Evolutionary conservation across 2,888 invertebrate species (phyloP), one percentile per base, ranked within the genome.

Genomic region (Apocheima hispidaria): DNA sequence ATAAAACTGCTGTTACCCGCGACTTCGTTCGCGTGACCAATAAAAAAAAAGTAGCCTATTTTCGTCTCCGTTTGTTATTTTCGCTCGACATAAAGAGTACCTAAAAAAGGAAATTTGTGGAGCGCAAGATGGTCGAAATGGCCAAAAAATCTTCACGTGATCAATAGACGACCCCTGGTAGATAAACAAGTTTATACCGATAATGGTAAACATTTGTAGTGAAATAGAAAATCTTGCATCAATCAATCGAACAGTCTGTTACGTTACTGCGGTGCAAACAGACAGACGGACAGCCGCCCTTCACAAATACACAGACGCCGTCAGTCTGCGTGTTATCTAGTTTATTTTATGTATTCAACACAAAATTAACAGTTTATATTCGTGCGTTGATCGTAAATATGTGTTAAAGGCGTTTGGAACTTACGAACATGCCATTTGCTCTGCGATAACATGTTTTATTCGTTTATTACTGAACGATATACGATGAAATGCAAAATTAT

Each of bases 381-480:
- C 60, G 30, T 30, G 52, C 30, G 43, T 35, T 16, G 54, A 28
- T 52, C 54, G 36, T 65, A 69, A 65, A 64, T 48, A 60, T 51
- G 35, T 48, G 55, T 30, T 59, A 33, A 54, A 60, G 50, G 41
- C 51, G 55, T 66, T 66, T 61, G 52, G 48, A 52, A 57, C 65
- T 62, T 68, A 68, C 65, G 65, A 69, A 67, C 66, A 63, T 62
- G 68, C 61, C 71, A 67, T 69, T 78, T 69, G 71, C 69, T 63
- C 65, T 63, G 71, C 55, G 73, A 77, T 74, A 70, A 68, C 66
- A 58, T 57, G 68, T 69, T 70, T 68, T 68, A 72, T 67, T 69
- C 53, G 71, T 68, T 67, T 53, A 72, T 71, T 66, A 71, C 61
- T 68, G 72, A 69, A 57, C 16, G 50, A 61, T 66, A 68, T 59